These are phyloP conservation scores for Coilia nasus DNA, from an alignment of 2,797 vertebrate species.

Conservation along the genomic window DNA sequence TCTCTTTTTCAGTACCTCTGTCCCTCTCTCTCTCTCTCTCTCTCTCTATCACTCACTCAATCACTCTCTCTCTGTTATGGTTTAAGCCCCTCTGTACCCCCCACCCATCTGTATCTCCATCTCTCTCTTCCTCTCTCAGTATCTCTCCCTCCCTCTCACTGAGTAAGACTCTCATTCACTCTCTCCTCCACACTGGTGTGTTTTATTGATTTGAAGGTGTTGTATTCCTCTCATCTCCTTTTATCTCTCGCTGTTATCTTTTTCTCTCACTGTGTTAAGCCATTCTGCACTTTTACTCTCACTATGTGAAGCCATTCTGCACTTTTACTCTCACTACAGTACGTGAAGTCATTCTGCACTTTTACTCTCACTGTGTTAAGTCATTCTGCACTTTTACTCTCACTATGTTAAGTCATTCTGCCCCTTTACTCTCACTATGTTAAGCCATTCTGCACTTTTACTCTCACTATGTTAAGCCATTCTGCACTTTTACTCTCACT, in stretches of 20 bases:
- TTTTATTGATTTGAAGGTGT: background rate
- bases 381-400: no score
- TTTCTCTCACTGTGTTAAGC: no score
- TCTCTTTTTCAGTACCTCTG: background rate
- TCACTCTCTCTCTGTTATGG: no score
- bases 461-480: background rate
- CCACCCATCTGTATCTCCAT: no score
- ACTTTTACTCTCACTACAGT: background rate
- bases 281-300: no score
- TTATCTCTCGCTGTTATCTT: background rate
- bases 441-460: no score
- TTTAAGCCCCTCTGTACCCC: no score
- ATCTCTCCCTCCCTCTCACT: background rate
- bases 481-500: background rate
- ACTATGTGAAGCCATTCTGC: no score
- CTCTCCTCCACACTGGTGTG: background rate
- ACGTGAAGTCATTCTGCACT: background rate
- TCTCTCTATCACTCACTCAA: background rate
- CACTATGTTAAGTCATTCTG: no score
- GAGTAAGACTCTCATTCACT: background rate
- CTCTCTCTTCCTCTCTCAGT: background rate
- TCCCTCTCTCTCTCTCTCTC: background rate
- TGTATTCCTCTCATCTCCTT: background rate
- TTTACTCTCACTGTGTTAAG: no score
- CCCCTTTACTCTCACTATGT: no score